Evolutionary conservation across 53 echinoderm and acorn worm genomes (phyloP), one percentile per base, ranked within the genome.

Genomic region (Astropecten irregularis): DNA sequence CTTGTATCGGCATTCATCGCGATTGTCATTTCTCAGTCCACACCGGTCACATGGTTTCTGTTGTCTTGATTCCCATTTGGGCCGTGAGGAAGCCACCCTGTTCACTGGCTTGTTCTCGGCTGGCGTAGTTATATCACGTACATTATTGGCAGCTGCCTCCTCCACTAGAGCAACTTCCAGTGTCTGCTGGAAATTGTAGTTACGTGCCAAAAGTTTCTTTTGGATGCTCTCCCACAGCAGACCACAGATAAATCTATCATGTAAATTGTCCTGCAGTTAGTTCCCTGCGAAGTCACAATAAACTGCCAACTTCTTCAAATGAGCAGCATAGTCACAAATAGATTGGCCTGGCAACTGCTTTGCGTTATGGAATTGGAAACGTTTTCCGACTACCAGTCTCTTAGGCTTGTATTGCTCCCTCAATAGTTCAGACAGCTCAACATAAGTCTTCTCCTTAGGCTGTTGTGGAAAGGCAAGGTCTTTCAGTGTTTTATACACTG

Each of bases 401-500:
- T 51, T 51, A 20, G 68, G 68, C 27, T 44, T 26, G 68, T 42
- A 68, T 0, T 68, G n/a, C n/a, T n/a, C n/a, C n/a, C n/a, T n/a
- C n/a, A n/a, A n/a, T n/a, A n/a, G n/a, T n/a, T n/a, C n/a, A n/a
- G n/a, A n/a, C n/a, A n/a, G n/a, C n/a, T n/a, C n/a, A n/a, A n/a
- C n/a, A n/a, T n/a, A n/a, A n/a, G n/a, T n/a, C n/a, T n/a, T n/a
- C n/a, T n/a, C n/a, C n/a, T n/a, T n/a, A n/a, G n/a, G n/a, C n/a
- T n/a, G 68, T 39, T 68, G 26, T 20, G 42, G 68, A 20, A 68
- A 68, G 4, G 47, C 21, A 21, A 68, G 27, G 40, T 68, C 68
- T 23, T 68, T 68, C 21, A 68, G 40, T 47, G 68, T 68, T 26
- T 68, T 68, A 40, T 68, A 68, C 42, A 22, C 39, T 19, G 68